Evolutionary conservation across 2,113 vertebrate genomes (phyloP).

Genomic region (Aptenodytes patagonicus): DNA sequence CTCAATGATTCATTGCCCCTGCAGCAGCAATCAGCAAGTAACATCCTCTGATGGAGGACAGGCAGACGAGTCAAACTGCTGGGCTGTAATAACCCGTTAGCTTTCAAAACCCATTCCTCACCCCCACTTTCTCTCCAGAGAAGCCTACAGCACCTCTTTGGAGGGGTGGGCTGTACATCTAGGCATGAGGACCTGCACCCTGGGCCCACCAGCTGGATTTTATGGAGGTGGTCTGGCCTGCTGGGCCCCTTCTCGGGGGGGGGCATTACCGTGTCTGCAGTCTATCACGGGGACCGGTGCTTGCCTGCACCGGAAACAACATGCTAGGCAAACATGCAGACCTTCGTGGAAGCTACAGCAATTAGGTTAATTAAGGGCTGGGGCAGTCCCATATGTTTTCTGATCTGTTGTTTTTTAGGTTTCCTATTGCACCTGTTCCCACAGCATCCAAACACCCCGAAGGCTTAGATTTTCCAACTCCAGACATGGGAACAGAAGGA

Average conservation of each 20-base stretch:
- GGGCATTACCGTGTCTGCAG: background rate
- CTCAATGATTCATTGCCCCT: background rate
- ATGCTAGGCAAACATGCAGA: background rate
- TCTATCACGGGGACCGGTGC: background rate
- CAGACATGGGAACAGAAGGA: background rate
- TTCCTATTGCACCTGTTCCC: conserved; percentile 14
- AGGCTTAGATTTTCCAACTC: background rate
- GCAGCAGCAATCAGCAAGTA: background rate
- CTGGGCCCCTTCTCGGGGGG: background rate
- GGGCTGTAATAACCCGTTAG: background rate
- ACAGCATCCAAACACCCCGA: background rate
- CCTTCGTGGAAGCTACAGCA: background rate
- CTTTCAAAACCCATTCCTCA: background rate
- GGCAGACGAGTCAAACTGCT: background rate
- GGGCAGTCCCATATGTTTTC: conserved; percentile 48
- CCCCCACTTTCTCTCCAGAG: background rate
- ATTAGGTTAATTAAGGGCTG: conserved; percentile 53
- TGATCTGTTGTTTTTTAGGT: conserved; percentile 26
- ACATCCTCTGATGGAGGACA: background rate
- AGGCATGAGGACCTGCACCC: background rate
- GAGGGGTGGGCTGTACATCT: background rate
- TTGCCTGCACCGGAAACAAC: background rate
- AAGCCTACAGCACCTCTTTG: background rate
- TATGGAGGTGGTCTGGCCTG: background rate
- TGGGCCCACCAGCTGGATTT: background rate